Percentiles rank a stretch among this genome's conserved stretches.
Evolutionary conservation across 2,113 vertebrate species (phyloP).

Genomic region (Alouatta palliata): DNA sequence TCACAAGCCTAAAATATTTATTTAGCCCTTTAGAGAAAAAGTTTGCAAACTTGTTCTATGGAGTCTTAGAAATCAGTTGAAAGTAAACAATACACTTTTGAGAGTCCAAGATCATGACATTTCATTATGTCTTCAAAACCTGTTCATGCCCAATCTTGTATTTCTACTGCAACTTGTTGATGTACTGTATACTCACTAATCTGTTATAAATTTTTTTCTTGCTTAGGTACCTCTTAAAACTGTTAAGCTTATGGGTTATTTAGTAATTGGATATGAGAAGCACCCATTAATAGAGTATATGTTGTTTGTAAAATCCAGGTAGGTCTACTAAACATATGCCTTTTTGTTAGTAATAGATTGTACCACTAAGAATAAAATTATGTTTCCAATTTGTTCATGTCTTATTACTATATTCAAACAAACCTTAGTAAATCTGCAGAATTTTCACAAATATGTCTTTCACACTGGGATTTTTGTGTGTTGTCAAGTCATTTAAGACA

Average conservation of each 20-base stretch:
- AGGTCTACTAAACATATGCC: neutral
- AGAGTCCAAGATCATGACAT: neutral
- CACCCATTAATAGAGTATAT: neutral
- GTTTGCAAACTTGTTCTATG: neutral
- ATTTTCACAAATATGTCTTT: slow-evolving; percentile 21
- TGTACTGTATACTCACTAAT: neutral
- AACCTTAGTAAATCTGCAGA: neutral
- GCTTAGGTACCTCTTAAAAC: neutral
- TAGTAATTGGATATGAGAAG: neutral
- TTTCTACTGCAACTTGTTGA: neutral
- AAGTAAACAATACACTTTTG: neutral
- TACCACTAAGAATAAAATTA: neutral
- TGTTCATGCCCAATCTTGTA: neutral
- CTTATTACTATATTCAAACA: neutral
- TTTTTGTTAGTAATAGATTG: neutral
- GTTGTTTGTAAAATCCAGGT: slow-evolving; percentile 29
- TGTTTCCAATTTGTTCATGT: neutral
- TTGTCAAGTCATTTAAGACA: neutral
- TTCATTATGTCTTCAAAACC: neutral
- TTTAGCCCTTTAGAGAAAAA: neutral
- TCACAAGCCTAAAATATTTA: neutral
- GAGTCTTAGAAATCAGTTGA: neutral
- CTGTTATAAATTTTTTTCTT: neutral
- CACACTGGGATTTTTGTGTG: neutral
- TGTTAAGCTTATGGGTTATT: neutral